Evolutionary conservation across 2,888 invertebrate genomes (phyloP).

Genomic region (Tryphoninae sp.): DNA sequence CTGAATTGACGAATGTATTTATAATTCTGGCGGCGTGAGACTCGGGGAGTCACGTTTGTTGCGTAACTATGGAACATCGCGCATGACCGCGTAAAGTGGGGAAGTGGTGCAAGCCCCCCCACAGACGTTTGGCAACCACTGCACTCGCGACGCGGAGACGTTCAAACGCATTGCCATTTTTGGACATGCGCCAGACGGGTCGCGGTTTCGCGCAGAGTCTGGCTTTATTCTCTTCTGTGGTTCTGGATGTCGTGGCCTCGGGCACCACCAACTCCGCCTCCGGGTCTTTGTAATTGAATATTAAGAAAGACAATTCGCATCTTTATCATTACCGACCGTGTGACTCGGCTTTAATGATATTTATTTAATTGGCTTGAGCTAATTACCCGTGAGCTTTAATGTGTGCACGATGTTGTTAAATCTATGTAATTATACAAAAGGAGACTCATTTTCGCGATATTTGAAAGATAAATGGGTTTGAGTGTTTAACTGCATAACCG

Average conservation of each 20-base stretch:
- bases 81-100: background rate
- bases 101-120: constrained; percentile 24
- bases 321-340: too few species aligned
- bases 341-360: too few species aligned
- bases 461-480: too few species aligned
- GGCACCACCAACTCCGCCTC: background rate
- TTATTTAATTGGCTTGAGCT: too few species aligned
- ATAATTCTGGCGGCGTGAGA: constrained; percentile 7
- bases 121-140: constrained; percentile 56
- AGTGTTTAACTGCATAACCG: too few species aligned
- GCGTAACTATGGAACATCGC: constrained; percentile 39
- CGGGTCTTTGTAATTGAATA: background rate
- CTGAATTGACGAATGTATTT: background rate
- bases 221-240: constrained; percentile 33
- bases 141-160: constrained; percentile 14
- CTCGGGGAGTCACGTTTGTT: constrained; percentile 31
- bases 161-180: constrained; percentile 62
- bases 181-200: constrained; percentile 48
- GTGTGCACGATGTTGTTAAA: too few species aligned
- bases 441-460: too few species aligned
- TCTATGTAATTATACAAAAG: too few species aligned
- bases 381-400: too few species aligned
- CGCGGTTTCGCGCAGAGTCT: constrained; percentile 32
- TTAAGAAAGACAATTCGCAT: too few species aligned
- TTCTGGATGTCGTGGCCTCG: background rate